These are phyloP conservation scores for Denticeps clupeoides DNA, from an alignment of 2,797 vertebrate genomes.

Conservation along the genomic window DNA sequence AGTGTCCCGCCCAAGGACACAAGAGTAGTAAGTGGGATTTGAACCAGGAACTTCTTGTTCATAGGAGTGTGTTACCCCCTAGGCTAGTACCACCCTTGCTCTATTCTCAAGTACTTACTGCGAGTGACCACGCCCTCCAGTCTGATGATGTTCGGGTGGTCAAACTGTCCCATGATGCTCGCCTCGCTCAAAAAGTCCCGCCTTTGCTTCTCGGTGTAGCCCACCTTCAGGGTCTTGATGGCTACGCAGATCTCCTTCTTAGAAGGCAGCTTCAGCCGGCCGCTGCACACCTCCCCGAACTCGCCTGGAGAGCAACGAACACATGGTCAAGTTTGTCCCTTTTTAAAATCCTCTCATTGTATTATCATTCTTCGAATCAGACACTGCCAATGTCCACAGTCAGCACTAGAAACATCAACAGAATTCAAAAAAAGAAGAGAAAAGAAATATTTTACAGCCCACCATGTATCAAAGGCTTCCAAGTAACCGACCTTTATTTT, in stretches of 20 bases:
- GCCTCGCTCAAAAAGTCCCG: constrained; percentile 93
- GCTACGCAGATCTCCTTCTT: constrained; percentile 97
- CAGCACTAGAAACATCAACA: too few species aligned
- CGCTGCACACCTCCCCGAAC: constrained; percentile 95
- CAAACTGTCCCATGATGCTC: constrained; percentile 97
- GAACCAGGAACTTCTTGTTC: too few species aligned
- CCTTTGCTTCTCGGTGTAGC: constrained; percentile 93
- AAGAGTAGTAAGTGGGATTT: too few species aligned
- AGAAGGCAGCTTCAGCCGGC: constrained; percentile 82
- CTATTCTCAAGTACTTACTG: too few species aligned
- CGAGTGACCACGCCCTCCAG: constrained; percentile 89
- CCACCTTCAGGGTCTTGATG: constrained; percentile 93
- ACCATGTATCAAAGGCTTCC: constrained; percentile 1
- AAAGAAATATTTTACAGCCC: neutral
- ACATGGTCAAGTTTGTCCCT: too few species aligned
- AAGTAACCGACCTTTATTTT: constrained; percentile 3
- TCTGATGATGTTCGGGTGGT: constrained; percentile 95
- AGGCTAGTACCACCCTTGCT: too few species aligned
- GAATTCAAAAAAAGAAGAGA: too few species aligned
- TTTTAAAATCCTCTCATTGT: too few species aligned
- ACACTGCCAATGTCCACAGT: neutral
- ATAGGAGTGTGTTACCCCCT: too few species aligned
- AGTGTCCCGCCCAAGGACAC: too few species aligned
- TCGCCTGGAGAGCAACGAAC: constrained; percentile 79
- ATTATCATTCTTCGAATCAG: too few species aligned